Base-by-base conservation (phyloP, 2,113 vertebrate species). In the Ramphastos sulfuratus region DNA sequence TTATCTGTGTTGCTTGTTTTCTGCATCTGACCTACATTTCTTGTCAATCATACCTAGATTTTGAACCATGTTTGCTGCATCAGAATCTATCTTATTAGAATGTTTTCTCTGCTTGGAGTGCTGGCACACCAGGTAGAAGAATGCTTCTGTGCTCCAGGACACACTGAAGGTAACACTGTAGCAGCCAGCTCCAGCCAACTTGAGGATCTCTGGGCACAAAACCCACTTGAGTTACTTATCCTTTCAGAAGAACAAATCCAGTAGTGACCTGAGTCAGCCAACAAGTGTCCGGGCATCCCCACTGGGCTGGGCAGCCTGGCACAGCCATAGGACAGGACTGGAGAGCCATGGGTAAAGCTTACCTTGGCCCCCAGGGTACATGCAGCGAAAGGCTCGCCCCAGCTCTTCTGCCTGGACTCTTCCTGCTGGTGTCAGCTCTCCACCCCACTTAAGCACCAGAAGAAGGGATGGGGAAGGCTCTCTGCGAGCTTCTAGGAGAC, bases 281-380 rank as follows among this genome's bases (percentile, higher is more conserved):
- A 42, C 28, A 19, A 52, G 19, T 6, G 5, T 8, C 56, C 9
- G 63, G 59, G 60, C 58, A 59, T 11, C 18, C 33, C 59, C 0
- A 1, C 37, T 7, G 44, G 42, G 37, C 56, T 31, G 42, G 56
- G 64, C 74, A 52, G 64, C 23, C 67, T 50, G 46, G 50, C 35
- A 42, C 20, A 74, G 61, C 1, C 60, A 16, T 4, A 15, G 46
- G 61, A n/a, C n/a, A 60, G 61, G 20, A 28, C 13, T 3, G 4
- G 33, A 27, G 58, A 23, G 0, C 10, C 4, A 35, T 0, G 8
- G 20, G 24, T 66, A 58, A 54, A 18, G 85, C 96, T 97, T 93
- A 99, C 99, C 99, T 98, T 99, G 99, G 60, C 99, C 99, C 91
- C 99, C 99, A 1, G 99, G 99, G 93, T 99, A 99, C 99, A 99